phyloP scores from a whole-genome alignment of 2,888 invertebrate species.

The Synanthedon vespiformis region DNA sequence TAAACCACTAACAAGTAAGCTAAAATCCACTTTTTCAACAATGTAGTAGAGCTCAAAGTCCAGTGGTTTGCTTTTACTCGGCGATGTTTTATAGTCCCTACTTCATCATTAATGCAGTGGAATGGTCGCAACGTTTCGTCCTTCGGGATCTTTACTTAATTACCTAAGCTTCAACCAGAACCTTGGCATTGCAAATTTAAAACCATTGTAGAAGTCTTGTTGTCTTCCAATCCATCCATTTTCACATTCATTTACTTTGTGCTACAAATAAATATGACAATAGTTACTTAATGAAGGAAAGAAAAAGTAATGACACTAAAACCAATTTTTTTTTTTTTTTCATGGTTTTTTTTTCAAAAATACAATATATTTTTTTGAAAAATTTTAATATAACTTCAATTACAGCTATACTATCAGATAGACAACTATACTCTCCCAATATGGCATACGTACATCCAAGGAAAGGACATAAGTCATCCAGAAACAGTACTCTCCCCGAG shows the following conservation, averaged over 20 bases:
- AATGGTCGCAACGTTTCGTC: slow-evolving; percentile 22
- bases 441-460: no score
- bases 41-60: neutral
- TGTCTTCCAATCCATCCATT: slow-evolving; percentile 4
- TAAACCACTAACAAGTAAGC: neutral
- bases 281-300: no score
- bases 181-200: slow-evolving; percentile 25
- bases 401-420: no score
- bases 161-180: slow-evolving; percentile 17
- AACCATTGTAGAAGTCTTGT: slow-evolving; percentile 19
- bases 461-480: no score
- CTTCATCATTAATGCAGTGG: slow-evolving; percentile 34
- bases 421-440: no score
- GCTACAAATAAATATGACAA: neutral
- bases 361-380: no score
- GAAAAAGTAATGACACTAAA: no score
- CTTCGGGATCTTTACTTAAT: slow-evolving; percentile 27
- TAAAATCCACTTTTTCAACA: neutral
- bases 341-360: no score
- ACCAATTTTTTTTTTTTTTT: no score
- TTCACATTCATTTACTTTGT: neutral
- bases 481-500: no score
- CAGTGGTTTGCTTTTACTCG: neutral
- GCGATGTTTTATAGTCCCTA: slow-evolving; percentile 10
- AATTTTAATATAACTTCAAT: no score